phyloP scores from a whole-genome alignment of 1,140 invertebrate species.

The Drosophila kanapiae region DNA sequence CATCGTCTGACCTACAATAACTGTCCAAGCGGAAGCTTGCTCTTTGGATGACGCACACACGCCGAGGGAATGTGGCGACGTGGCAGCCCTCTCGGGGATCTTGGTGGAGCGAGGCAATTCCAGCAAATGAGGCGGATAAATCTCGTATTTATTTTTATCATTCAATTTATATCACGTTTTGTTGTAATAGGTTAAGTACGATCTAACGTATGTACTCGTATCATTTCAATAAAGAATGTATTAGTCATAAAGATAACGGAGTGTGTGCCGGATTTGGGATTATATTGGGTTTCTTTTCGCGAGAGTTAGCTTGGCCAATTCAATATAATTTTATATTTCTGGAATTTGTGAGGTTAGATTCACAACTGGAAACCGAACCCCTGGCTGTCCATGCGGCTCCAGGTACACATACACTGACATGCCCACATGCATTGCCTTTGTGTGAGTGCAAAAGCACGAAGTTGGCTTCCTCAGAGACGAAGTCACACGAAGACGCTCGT shows the following conservation, averaged over 20 bases:
- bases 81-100: not conserved
- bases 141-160: conserved; percentile 4
- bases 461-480: not conserved
- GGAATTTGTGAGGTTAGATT: not conserved
- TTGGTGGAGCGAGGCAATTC: conserved; percentile 10
- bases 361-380: not conserved
- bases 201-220: conserved; percentile 9
- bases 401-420: not conserved
- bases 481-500: not conserved
- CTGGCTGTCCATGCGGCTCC: not conserved
- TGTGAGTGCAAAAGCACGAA: not conserved
- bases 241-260: conserved; percentile 18
- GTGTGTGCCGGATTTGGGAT: not conserved
- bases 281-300: not conserved
- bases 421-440: not conserved
- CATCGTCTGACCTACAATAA: not conserved
- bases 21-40: not conserved
- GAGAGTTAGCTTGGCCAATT: too few species aligned
- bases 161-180: not conserved
- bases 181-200: conserved; percentile 19
- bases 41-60: not conserved
- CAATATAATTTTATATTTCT: not conserved
- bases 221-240: conserved; percentile 17
- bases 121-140: conserved; percentile 14
- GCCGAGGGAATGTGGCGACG: not conserved